Percentiles rank a stretch among this genome's conserved stretches.
These are phyloP conservation scores for Spilogale gracilis DNA, from an alignment of 2,113 vertebrate genomes.

Conservation along the genomic window DNA sequence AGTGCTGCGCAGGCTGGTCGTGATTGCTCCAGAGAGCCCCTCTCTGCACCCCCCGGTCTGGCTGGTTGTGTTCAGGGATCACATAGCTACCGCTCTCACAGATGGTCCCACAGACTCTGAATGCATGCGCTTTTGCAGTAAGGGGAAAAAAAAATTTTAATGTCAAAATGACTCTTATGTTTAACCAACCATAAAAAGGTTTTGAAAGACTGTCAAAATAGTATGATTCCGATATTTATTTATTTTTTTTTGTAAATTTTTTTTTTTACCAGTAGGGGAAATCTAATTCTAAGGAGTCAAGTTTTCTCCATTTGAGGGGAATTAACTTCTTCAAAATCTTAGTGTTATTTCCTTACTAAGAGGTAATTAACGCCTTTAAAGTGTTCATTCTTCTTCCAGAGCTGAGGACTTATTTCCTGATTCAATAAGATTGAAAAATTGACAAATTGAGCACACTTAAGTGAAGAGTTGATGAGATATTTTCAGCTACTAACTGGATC, in stretches of 20 bases:
- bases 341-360: neutral
- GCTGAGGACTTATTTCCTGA: constrained; percentile 20
- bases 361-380: neutral
- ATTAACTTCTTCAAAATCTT: constrained; percentile 6
- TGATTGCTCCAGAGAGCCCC: neutral
- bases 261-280: neutral
- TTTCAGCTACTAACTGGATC: constrained; percentile 1
- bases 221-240: neutral
- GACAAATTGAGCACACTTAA: neutral
- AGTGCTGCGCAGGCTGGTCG: neutral
- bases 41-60: neutral
- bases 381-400: constrained; percentile 5
- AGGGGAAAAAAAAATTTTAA: neutral
- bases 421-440: neutral
- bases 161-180: neutral
- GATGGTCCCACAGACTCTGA: neutral
- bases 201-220: neutral
- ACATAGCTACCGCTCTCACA: neutral
- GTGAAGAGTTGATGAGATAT: constrained; percentile 18
- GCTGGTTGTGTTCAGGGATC: neutral
- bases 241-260: neutral
- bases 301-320: neutral
- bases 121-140: neutral
- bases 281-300: neutral
- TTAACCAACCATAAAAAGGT: neutral